Conservation (phyloP, 2,797 vertebrate genomes). For the Sebastolobus altivelis region DNA sequence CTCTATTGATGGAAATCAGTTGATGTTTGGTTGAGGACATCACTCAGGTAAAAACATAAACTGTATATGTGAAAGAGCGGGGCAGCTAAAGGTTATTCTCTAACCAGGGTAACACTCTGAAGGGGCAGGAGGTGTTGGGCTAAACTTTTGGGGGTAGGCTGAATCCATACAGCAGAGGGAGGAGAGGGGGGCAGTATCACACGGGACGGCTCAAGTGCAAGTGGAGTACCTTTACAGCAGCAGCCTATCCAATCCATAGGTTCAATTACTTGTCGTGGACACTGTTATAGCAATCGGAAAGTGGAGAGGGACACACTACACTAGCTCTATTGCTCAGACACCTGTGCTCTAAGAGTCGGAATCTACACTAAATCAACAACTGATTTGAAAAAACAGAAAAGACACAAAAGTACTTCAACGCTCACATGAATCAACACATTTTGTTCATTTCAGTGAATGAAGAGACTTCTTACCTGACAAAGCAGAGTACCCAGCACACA, state of each 20-base stretch:
- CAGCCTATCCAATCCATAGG: background rate
- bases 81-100: slow-evolving; percentile 35
- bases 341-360: background rate
- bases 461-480: slow-evolving; percentile 72
- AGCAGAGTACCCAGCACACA: slow-evolving; percentile 68
- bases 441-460: background rate
- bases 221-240: slow-evolving; percentile 9
- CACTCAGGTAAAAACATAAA: slow-evolving; percentile 74
- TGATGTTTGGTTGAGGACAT: slow-evolving; percentile 50
- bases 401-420: background rate
- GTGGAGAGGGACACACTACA: background rate
- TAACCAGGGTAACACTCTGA: slow-evolving; percentile 34
- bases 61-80: slow-evolving; percentile 60
- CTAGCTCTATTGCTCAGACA: background rate
- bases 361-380: background rate
- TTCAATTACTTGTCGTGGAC: slow-evolving; percentile 5
- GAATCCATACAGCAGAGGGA: background rate
- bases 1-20: slow-evolving; percentile 58
- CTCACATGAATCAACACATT: background rate
- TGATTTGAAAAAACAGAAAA: background rate
- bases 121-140: slow-evolving; percentile 9
- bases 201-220: background rate
- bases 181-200: background rate
- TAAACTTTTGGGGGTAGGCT: background rate
- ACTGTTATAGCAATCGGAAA: slow-evolving; percentile 8